Conservation (phyloP, 1,140 invertebrate species). For the Caligus rogercresseyi region DNA sequence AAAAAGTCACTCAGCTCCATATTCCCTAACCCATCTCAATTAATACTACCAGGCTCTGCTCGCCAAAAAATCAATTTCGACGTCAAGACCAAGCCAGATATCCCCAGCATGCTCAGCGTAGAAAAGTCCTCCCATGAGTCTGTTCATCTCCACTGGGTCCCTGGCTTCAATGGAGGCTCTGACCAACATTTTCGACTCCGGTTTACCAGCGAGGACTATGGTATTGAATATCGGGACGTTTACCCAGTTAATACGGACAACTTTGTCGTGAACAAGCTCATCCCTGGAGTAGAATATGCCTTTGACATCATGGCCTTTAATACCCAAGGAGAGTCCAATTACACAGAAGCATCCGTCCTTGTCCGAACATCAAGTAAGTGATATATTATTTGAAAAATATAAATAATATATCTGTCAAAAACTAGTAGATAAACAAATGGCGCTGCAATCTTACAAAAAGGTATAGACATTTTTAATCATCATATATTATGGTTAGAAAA, state of each 20-base stretch:
- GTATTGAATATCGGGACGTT: slow-evolving; percentile 41
- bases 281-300: slow-evolving; percentile 61
- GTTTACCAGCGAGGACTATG: slow-evolving; percentile 32
- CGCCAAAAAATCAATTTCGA: slow-evolving; percentile 1
- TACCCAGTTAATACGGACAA: slow-evolving; percentile 48
- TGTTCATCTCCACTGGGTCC: slow-evolving; percentile 65
- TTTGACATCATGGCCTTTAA: slow-evolving; percentile 76
- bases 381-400: too few species aligned
- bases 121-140: slow-evolving; percentile 72
- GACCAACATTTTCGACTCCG: slow-evolving; percentile 60
- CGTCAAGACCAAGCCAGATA: slow-evolving; percentile 15
- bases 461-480: background rate
- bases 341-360: slow-evolving; percentile 53
- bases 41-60: background rate
- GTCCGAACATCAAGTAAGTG: slow-evolving; percentile 52
- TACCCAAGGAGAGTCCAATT: slow-evolving; percentile 60
- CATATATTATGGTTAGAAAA: background rate
- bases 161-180: slow-evolving; percentile 84
- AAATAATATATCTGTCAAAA: background rate
- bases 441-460: background rate
- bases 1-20: background rate
- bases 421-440: background rate
- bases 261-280: slow-evolving; percentile 47
- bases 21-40: background rate
- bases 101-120: slow-evolving; percentile 35